Base-by-base conservation (phyloP, 2,888 invertebrate genomes). In the Callinectes sapidus region DNA sequence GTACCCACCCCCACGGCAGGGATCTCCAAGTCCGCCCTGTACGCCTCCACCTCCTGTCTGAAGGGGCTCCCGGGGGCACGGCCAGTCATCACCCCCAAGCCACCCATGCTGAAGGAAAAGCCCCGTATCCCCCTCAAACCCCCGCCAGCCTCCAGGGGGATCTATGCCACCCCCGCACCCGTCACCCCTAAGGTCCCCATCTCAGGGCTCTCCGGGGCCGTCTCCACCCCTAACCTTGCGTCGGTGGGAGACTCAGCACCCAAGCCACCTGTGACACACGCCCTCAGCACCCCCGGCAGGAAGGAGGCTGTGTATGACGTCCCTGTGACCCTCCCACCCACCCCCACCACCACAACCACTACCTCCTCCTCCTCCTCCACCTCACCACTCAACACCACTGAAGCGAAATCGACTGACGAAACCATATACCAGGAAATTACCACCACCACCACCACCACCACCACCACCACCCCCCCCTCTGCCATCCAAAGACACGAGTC, bases 121-220 rank as follows among this genome's bases (percentile, higher is more conserved):
- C 95, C 95, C 35, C 95, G 95, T 85, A 93, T 95, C 0, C 95
- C 95, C 1, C 91, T 94, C 16, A 95, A 95, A 89, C 95, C 95
- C 14, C 94, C 92, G 42, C 94, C 92, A 55, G 92, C 85, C 81
- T 61, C 91, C 28, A 92, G 88, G 28, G 91, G 89, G 10, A 91
- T 93, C 42, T 93, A 93, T 39, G 89, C 93, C 42, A 93, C 93
- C 16, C 93, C 93, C 2, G 71, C 77, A 3, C 91, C 89, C 14
- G 81, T 93, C 16, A 87, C 54, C n/a, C 89, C 93, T 6, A 91
- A 91, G 28, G 86, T 86, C 71, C 66, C 92, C 14, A 54, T 87
- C 28, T 39, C 66, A 13, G 55, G 18, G 28, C 28, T 89, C 14
- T 91, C 91, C 18, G 54, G 89, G 18, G 89, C 92, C 2, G 61